These are phyloP conservation scores for Ommatoiulus sabulosus DNA, from an alignment of 2,888 invertebrate genomes.

Conservation along the genomic window DNA sequence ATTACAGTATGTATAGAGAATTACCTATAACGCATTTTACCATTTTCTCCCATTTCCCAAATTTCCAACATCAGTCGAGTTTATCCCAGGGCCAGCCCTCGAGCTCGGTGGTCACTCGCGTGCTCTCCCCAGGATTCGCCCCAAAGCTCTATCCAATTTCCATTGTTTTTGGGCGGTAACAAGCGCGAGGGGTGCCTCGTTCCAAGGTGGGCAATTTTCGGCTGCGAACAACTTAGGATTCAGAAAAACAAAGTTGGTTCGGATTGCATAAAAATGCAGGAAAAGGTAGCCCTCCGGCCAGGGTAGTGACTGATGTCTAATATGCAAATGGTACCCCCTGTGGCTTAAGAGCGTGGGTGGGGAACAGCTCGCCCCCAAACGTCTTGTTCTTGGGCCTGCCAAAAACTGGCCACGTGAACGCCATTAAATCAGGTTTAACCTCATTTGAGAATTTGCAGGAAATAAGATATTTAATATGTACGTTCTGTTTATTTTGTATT, in stretches of 20 bases:
- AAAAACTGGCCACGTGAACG: slow-evolving; percentile 17
- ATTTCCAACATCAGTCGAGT: not conserved
- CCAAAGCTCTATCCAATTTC: not conserved
- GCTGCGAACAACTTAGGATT: not conserved
- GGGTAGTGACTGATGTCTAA: slow-evolving; percentile 34
- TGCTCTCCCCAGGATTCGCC: slow-evolving; percentile 13
- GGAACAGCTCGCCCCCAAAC: not conserved
- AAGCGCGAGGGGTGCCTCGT: not conserved
- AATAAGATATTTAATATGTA: slow-evolving; percentile 28
- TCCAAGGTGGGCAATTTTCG: not conserved
- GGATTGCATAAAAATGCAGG: not conserved
- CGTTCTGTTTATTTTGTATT: slow-evolving; percentile 1
- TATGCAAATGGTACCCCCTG: slow-evolving; percentile 12
- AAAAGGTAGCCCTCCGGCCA: not conserved
- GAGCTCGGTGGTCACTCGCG: slow-evolving; percentile 10
- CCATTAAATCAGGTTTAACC: slow-evolving; percentile 25
- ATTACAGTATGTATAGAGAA: no score
- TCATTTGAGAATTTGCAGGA: slow-evolving; percentile 25
- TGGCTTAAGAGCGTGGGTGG: not conserved
- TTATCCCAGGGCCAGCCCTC: not conserved
- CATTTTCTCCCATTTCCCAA: not conserved
- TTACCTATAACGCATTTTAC: no score
- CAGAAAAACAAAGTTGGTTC: slow-evolving; percentile 8
- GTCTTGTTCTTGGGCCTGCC: slow-evolving; percentile 1
- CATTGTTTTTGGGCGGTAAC: slow-evolving; percentile 1